These are phyloP conservation scores for Chalcosyrphus nemorum DNA, from an alignment of 2,888 invertebrate species.

Conservation along the genomic window DNA sequence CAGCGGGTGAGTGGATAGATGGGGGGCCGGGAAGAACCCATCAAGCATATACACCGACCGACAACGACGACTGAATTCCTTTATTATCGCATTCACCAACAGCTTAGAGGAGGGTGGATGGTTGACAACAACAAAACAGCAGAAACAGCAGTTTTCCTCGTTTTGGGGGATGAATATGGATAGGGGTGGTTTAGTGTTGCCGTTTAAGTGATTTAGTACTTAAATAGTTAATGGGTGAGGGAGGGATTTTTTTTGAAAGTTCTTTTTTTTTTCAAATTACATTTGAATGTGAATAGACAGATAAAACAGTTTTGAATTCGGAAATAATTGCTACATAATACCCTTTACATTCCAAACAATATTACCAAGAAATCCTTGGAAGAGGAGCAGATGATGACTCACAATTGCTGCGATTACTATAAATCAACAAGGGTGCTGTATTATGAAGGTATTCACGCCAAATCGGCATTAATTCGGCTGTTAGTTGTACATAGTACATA, in stretches of 20 bases:
- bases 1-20: neutral
- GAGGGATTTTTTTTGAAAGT: too few relatives aligned
- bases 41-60: slow-evolving; percentile 46
- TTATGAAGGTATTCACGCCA: slow-evolving; percentile 1
- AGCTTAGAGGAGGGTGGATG: slow-evolving; percentile 40
- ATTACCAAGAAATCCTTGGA: neutral
- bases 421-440: neutral
- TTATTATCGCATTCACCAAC: slow-evolving; percentile 67
- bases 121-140: slow-evolving; percentile 62
- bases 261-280: too few relatives aligned
- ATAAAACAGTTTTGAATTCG: neutral
- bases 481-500: neutral
- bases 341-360: too few relatives aligned
- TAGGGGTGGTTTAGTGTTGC: slow-evolving; percentile 58
- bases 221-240: neutral
- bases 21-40: slow-evolving; percentile 32
- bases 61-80: slow-evolving; percentile 59
- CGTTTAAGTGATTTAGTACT: slow-evolving; percentile 2
- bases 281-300: neutral
- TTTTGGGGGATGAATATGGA: slow-evolving; percentile 4
- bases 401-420: neutral
- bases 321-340: neutral
- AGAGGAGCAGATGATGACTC: neutral
- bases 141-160: slow-evolving; percentile 63
- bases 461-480: neutral